These are phyloP conservation scores for Bombyx mori DNA, from an alignment of 1,140 invertebrate species.

Conservation along the genomic window ASM3026992v2 NC_085116.1:13207001-13207500, in stretches of 20 bases:
- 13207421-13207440: too few relatives aligned
- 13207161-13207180: background rate
- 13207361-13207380: too few relatives aligned
- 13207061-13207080: slow-evolving; percentile 63
- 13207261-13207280: too few relatives aligned
- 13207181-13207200: slow-evolving; percentile 2
- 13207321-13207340: too few relatives aligned
- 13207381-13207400: too few relatives aligned
- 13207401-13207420: too few relatives aligned
- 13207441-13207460: too few relatives aligned
- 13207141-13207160: background rate
- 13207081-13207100: slow-evolving; percentile 17
- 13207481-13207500: too few relatives aligned
- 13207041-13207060: slow-evolving; percentile 64
- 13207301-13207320: too few relatives aligned
- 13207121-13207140: slow-evolving; percentile 51
- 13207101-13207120: slow-evolving; percentile 66
- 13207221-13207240: background rate
- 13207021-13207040: slow-evolving; percentile 1
- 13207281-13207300: too few relatives aligned
- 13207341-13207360: too few relatives aligned
- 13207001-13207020: background rate
- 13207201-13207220: background rate
- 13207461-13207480: too few relatives aligned
- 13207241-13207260: background rate